Conservation (phyloP, 2,888 invertebrate species). For the Dasypogon diadema region DNA sequence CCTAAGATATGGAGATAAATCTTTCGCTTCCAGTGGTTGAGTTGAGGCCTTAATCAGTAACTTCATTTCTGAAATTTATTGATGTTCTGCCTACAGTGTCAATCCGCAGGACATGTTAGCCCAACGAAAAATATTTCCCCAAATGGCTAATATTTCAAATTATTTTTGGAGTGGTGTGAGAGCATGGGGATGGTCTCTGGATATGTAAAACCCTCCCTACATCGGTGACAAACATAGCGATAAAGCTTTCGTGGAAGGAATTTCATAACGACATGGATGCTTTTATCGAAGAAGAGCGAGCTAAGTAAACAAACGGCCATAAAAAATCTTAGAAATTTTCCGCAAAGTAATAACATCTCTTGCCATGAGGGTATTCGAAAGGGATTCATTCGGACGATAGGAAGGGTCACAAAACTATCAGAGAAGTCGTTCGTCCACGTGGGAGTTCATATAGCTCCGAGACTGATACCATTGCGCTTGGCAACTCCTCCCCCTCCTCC, state of each 20-base stretch:
- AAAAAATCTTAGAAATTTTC: constrained; percentile 31
- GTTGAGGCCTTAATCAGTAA: background rate
- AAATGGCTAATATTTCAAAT: constrained; percentile 8
- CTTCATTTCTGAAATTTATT: background rate
- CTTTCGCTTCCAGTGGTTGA: background rate
- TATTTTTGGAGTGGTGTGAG: background rate
- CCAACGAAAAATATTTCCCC: too few relatives aligned
- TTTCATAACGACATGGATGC: constrained; percentile 31
- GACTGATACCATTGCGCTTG: background rate
- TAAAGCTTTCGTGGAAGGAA: constrained; percentile 16
- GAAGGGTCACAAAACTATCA: constrained; percentile 34
- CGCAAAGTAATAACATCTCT: constrained; percentile 30
- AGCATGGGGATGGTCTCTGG: background rate
- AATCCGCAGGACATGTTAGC: constrained; percentile 1
- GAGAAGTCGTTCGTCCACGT: background rate
- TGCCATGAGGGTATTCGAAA: background rate
- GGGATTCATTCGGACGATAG: background rate
- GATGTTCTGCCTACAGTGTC: background rate
- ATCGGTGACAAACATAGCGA: constrained; percentile 22
- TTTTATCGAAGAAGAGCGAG: constrained; percentile 3
- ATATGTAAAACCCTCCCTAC: background rate
- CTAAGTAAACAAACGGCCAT: constrained; percentile 22
- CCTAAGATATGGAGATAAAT: background rate
- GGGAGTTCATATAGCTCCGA: constrained; percentile 16
- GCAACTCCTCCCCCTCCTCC: background rate